Conservation (phyloP, 2,888 invertebrate species). For the Caenorhabditis imperialis region DNA sequence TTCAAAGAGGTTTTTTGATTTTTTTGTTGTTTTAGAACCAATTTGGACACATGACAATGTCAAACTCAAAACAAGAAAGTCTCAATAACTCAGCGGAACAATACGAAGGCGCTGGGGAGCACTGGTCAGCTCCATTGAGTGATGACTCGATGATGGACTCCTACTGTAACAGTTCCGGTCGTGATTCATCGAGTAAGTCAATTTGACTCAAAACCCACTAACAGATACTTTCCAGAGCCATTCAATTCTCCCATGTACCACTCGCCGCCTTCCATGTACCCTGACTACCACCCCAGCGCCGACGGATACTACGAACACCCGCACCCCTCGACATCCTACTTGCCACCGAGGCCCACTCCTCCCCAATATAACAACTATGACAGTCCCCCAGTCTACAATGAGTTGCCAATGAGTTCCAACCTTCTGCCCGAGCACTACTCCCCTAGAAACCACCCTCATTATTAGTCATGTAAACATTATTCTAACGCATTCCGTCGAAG, state of each 20-base stretch:
- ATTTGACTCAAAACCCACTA: too few species aligned
- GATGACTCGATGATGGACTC: slow-evolving; percentile 38
- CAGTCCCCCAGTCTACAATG: slow-evolving; percentile 35
- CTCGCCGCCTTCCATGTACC: slow-evolving; percentile 29
- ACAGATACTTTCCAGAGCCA: slow-evolving; percentile 39
- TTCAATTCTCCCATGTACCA: slow-evolving; percentile 50
- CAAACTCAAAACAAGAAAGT: slow-evolving; percentile 14
- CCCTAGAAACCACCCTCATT: slow-evolving; percentile 5
- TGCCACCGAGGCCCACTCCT: slow-evolving; percentile 29
- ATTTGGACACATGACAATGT: slow-evolving; percentile 23
- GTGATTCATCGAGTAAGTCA: slow-evolving; percentile 51
- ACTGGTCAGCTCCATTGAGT: slow-evolving; percentile 36
- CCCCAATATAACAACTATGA: slow-evolving; percentile 25
- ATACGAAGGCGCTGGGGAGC: slow-evolving; percentile 46
- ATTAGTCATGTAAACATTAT: slow-evolving; percentile 16
- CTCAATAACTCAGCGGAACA: slow-evolving; percentile 5
- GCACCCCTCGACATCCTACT: slow-evolving; percentile 15
- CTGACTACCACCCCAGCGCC: slow-evolving; percentile 4
- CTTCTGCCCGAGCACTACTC: slow-evolving; percentile 12
- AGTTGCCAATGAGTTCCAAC: slow-evolving; percentile 20
- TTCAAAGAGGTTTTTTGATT: background rate
- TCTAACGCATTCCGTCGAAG: slow-evolving; percentile 28
- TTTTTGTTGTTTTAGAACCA: too few species aligned
- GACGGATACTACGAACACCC: slow-evolving; percentile 29
- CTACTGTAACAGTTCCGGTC: slow-evolving; percentile 30